These are phyloP conservation scores for Ganaspis sp. DNA, from an alignment of 1,140 invertebrate genomes.

Conservation along the genomic window DNA sequence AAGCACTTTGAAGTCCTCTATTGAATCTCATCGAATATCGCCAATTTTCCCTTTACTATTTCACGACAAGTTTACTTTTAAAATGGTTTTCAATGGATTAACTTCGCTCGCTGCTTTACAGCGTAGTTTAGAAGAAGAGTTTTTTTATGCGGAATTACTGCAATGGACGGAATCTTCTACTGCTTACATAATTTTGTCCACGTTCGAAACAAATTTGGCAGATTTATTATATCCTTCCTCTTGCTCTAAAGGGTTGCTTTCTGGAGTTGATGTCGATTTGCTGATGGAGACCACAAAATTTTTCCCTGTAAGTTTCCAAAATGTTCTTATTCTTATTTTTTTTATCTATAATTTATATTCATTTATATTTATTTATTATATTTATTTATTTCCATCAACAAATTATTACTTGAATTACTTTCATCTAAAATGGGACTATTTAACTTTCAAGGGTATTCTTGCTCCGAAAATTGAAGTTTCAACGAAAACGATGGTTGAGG, in stretches of 20 bases:
- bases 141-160: slow-evolving; percentile 79
- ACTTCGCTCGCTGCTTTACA: slow-evolving; percentile 74
- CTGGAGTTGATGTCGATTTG: slow-evolving; percentile 80
- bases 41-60: slow-evolving; percentile 81
- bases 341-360: too few relatives aligned
- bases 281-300: slow-evolving; percentile 81
- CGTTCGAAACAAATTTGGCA: slow-evolving; percentile 79
- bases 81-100: slow-evolving; percentile 78
- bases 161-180: slow-evolving; percentile 78
- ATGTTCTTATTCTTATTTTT: too few relatives aligned
- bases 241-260: slow-evolving; percentile 68
- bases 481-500: slow-evolving; percentile 77
- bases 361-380: too few relatives aligned
- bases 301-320: slow-evolving; percentile 78
- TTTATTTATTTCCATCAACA: too few relatives aligned
- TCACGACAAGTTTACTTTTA: slow-evolving; percentile 81
- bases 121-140: slow-evolving; percentile 75
- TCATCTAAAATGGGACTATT: neutral
- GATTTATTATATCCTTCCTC: slow-evolving; percentile 81
- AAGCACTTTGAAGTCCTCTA: slow-evolving; percentile 78
- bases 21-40: slow-evolving; percentile 78
- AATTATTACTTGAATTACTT: too few relatives aligned
- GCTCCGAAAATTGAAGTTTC: slow-evolving; percentile 79
- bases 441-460: slow-evolving; percentile 75
- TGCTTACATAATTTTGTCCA: slow-evolving; percentile 77